phyloP scores from a whole-genome alignment of 2,797 vertebrate species.

The Pelodytes ibericus region DNA sequence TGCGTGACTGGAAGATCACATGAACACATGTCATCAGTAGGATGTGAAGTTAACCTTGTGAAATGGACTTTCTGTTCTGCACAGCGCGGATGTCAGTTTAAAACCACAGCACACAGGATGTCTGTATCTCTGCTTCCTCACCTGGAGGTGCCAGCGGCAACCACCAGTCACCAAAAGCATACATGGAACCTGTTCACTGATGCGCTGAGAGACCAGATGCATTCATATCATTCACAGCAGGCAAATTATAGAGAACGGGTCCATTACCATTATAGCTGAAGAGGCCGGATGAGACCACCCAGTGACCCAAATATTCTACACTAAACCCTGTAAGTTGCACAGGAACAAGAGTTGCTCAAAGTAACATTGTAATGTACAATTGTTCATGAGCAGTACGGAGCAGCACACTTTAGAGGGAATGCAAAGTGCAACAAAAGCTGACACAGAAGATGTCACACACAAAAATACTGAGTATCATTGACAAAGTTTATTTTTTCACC shows the following conservation, averaged over 20 bases:
- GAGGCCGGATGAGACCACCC: no score
- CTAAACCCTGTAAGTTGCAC: no score
- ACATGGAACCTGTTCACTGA: background rate
- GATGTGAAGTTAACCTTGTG: background rate
- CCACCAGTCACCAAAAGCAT: background rate
- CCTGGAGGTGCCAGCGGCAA: slow-evolving; percentile 6
- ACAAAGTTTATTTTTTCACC: no score
- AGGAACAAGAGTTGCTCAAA: no score
- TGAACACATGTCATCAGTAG: background rate
- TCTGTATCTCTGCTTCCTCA: slow-evolving; percentile 30
- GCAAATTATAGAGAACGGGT: background rate
- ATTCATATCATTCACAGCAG: background rate
- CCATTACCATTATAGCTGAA: no score
- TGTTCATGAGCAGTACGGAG: no score
- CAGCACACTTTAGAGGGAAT: background rate
- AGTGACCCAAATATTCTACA: no score
- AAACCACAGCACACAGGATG: slow-evolving; percentile 52
- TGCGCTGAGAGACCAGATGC: background rate
- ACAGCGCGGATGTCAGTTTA: slow-evolving; percentile 5
- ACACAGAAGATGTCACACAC: background rate
- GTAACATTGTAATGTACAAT: no score
- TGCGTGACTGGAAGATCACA: no score
- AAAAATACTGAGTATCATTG: no score
- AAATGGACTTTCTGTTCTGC: slow-evolving; percentile 7
- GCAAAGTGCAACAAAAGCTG: background rate